Evolutionary conservation across 2,797 vertebrate species (phyloP).

Genomic region (Gymnocypris eckloni): DNA sequence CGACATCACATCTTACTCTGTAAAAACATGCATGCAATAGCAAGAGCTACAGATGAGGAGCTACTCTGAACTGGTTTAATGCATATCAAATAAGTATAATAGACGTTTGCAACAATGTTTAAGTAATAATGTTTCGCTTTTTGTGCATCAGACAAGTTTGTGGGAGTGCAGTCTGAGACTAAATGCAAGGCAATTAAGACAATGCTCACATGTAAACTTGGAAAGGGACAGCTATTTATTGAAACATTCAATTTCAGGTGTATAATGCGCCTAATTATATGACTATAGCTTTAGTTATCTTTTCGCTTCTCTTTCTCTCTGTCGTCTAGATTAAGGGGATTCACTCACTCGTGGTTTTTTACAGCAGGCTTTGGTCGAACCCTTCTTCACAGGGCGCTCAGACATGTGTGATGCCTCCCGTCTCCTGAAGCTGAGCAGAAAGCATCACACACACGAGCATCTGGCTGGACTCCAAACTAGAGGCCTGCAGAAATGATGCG

Average conservation of each 20-base stretch:
- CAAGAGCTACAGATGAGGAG: slow-evolving; percentile 8
- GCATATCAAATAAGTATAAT: slow-evolving; percentile 6
- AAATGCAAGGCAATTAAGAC: slow-evolving; percentile 5
- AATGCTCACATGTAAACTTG: slow-evolving; percentile 13
- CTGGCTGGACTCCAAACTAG: slow-evolving; percentile 47
- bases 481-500: slow-evolving; percentile 36
- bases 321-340: slow-evolving; percentile 16
- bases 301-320: background rate
- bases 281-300: slow-evolving; percentile 15
- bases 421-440: slow-evolving; percentile 66
- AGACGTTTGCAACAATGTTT: background rate
- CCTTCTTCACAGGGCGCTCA: slow-evolving; percentile 61
- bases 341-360: slow-evolving; percentile 27
- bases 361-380: slow-evolving; percentile 43
- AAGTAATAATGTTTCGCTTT: background rate
- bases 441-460: slow-evolving; percentile 50
- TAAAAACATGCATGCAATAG: slow-evolving; percentile 17
- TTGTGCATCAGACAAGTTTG: background rate
- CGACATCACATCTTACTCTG: slow-evolving; percentile 31
- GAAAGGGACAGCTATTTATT: background rate
- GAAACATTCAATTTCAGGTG: slow-evolving; percentile 23
- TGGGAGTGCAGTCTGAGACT: slow-evolving; percentile 11
- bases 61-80: background rate
- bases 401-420: slow-evolving; percentile 67
- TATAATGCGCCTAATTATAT: background rate